Evolutionary conservation across 2,797 vertebrate genomes (phyloP).

Genomic region (Yasuhikotakia modesta): DNA sequence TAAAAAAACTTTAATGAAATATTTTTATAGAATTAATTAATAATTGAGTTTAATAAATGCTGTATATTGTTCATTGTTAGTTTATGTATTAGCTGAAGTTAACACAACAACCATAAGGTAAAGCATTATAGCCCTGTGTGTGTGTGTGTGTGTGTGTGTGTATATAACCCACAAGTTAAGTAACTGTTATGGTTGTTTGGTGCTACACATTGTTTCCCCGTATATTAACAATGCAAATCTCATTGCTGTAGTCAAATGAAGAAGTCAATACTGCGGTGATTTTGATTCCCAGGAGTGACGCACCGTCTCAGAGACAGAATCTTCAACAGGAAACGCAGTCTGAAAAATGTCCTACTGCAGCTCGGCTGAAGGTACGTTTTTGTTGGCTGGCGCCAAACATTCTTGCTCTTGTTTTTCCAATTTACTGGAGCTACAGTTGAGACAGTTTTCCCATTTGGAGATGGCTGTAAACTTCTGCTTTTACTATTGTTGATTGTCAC

Average conservation of each 20-base stretch:
- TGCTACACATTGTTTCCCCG: too few relatives aligned
- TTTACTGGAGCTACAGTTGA: constrained; percentile 58
- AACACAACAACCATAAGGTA: too few relatives aligned
- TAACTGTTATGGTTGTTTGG: too few relatives aligned
- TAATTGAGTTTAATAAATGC: too few relatives aligned
- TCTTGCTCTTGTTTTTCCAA: constrained; percentile 68
- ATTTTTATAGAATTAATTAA: too few relatives aligned
- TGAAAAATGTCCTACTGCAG: constrained; percentile 63
- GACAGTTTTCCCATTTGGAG: constrained; percentile 66
- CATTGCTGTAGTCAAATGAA: not conserved
- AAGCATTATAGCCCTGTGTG: too few relatives aligned
- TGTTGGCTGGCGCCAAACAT: constrained; percentile 65
- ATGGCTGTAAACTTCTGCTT: constrained; percentile 59
- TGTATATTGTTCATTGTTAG: too few relatives aligned
- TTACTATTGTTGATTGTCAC: constrained; percentile 60
- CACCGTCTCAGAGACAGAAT: constrained; percentile 64
- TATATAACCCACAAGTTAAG: too few relatives aligned
- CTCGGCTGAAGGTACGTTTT: constrained; percentile 65
- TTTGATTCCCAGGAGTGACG: constrained; percentile 61
- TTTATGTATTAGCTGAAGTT: too few relatives aligned
- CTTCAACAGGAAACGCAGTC: constrained; percentile 66
- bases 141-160: too few relatives aligned
- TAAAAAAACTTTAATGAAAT: too few relatives aligned
- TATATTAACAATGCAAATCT: too few relatives aligned
- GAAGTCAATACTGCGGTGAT: constrained; percentile 51